These are phyloP conservation scores for Prosopocoilus inquinatus DNA, from an alignment of 2,888 invertebrate species.

Conservation along the genomic window DNA sequence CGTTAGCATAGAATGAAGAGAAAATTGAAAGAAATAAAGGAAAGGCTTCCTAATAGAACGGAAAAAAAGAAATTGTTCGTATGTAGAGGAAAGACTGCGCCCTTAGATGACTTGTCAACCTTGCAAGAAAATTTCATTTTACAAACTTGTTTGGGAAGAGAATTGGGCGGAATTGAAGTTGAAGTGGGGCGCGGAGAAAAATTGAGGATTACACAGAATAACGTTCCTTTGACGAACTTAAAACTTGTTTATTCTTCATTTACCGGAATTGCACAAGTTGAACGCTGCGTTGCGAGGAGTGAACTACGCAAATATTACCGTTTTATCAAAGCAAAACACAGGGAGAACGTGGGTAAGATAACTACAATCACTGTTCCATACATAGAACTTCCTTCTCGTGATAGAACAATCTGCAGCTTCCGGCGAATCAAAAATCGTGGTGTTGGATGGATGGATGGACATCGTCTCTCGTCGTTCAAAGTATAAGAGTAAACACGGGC, in stretches of 20 bases:
- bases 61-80: constrained; percentile 46
- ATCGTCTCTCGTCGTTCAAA: background rate
- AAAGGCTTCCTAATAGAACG: constrained; percentile 46
- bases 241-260: constrained; percentile 43
- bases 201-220: constrained; percentile 42
- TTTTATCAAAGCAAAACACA: constrained; percentile 10
- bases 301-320: constrained; percentile 17
- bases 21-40: constrained; percentile 55
- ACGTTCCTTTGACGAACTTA: constrained; percentile 45
- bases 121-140: constrained; percentile 59
- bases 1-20: constrained; percentile 52
- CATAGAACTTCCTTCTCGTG: constrained; percentile 21
- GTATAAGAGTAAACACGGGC: constrained; percentile 27
- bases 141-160: constrained; percentile 59
- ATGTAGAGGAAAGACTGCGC: constrained; percentile 36
- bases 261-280: constrained; percentile 29
- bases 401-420: constrained; percentile 18
- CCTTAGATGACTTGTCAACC: constrained; percentile 59
- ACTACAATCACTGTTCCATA: constrained; percentile 16
- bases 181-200: constrained; percentile 42
- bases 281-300: constrained; percentile 23
- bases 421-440: background rate
- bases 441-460: no score
- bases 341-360: constrained; percentile 14
- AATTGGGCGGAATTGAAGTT: constrained; percentile 57